Conservation (phyloP, 2,888 invertebrate genomes). For the Euplagia quadripunctaria region DNA sequence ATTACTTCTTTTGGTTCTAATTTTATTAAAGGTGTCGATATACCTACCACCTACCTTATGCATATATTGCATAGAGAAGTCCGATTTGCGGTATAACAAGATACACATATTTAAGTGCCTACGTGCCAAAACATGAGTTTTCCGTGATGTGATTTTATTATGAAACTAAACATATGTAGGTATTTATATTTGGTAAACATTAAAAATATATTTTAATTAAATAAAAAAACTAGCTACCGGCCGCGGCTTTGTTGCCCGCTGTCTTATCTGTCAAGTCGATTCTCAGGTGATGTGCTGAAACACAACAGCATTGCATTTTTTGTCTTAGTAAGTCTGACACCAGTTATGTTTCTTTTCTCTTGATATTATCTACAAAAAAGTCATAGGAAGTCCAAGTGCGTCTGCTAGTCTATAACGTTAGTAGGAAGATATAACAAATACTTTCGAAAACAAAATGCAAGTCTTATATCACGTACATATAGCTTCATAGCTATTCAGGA, state of each 20-base stretch:
- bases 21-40: not conserved
- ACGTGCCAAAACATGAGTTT: constrained; percentile 14
- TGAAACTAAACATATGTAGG: not conserved
- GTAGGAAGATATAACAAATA: not conserved
- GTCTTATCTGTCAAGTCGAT: too few relatives aligned
- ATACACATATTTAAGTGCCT: not conserved
- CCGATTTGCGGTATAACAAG: not conserved
- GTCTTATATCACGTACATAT: constrained; percentile 6
- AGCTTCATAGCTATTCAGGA: constrained; percentile 55
- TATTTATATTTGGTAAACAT: not conserved
- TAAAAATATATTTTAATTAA: not conserved
- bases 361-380: too few relatives aligned
- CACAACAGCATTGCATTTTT: too few relatives aligned
- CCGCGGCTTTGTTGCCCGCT: too few relatives aligned
- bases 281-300: too few relatives aligned
- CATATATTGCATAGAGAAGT: not conserved
- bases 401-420: too few relatives aligned
- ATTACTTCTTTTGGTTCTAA: too few relatives aligned
- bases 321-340: too few relatives aligned
- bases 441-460: not conserved
- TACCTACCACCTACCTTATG: too few relatives aligned
- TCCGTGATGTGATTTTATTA: not conserved
- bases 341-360: too few relatives aligned
- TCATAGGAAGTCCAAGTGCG: too few relatives aligned
- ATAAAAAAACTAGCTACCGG: not conserved